Base-by-base conservation (phyloP, 2,797 vertebrate genomes). In the Tapera naevia region DNA sequence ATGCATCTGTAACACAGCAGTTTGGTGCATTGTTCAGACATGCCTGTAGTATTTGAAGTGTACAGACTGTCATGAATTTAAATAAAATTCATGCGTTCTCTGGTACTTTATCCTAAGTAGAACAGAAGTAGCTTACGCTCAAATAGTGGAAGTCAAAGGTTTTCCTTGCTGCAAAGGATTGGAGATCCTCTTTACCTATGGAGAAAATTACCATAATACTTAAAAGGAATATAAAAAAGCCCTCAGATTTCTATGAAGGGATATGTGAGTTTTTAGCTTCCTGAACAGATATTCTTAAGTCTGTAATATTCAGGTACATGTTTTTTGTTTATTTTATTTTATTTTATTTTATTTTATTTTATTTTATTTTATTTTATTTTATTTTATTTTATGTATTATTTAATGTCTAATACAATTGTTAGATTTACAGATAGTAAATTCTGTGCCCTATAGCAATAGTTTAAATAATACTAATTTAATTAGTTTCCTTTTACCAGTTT, bases 51-150 rank as follows among this genome's bases (percentile, higher is more conserved):
- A 66, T 70, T 83, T 72, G 82, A 72, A 91, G 11, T 79, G 79
- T 81, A 83, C 79, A 92, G 81, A 78, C 67, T 91, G 71, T 86
- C 85, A 86, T 82, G 80, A 94, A 84, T 93, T 95, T 86, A 73
- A 91, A 85, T 83, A 89, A 95, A 90, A 92, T 91, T 86, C 37
- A 60, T 92, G 64, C 76, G 80, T 95, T 79, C 67, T 66, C 70
- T 84, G 76, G 30, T 57, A 61, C 57, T 73, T 94, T 89, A 66
- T 86, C 39, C 22, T 69, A 93, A 72, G 62, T 74, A 86, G 62
- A 92, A 76, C 67, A 87, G 81, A 87, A 92, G 58, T 58, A 86
- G 70, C 48, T 94, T 88, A 67, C 84, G 53, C 41, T 86, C 17
- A 53, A 33, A 79, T 33, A 87, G 37, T 62, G 43, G 24, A 88